Evolutionary conservation across 2,888 invertebrate species (phyloP).

Genomic region (Eristalis arbustorum): DNA sequence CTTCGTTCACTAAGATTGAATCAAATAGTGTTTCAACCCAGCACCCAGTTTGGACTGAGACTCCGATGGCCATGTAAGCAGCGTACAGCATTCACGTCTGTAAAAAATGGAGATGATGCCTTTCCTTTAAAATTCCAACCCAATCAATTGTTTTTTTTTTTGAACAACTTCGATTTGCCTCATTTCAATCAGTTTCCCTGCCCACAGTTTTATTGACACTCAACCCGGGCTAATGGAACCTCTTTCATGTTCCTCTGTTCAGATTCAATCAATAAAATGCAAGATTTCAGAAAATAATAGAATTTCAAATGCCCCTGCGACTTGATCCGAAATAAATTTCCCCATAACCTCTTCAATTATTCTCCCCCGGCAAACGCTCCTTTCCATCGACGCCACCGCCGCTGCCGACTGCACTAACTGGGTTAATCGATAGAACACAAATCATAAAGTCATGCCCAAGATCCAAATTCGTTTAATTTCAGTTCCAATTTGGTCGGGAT

Average conservation of each 20-base stretch:
- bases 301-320: neutral
- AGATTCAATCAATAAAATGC: neutral
- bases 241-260: neutral
- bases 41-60: no score
- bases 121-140: neutral
- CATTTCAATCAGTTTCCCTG: neutral
- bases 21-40: no score
- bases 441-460: neutral
- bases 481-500: neutral
- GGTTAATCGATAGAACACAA: neutral
- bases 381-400: no score
- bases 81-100: no score
- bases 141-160: neutral
- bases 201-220: neutral
- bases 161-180: neutral
- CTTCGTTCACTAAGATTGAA: no score
- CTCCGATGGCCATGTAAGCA: no score
- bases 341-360: neutral
- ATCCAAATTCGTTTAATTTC: neutral
- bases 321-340: neutral
- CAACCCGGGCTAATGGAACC: neutral
- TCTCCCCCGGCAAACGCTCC: neutral
- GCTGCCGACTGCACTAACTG: neutral
- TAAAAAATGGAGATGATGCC: no score
- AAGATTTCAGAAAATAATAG: neutral